Conservation (phyloP, 2,888 invertebrate species). For the Platycnemis pennipes region DNA sequence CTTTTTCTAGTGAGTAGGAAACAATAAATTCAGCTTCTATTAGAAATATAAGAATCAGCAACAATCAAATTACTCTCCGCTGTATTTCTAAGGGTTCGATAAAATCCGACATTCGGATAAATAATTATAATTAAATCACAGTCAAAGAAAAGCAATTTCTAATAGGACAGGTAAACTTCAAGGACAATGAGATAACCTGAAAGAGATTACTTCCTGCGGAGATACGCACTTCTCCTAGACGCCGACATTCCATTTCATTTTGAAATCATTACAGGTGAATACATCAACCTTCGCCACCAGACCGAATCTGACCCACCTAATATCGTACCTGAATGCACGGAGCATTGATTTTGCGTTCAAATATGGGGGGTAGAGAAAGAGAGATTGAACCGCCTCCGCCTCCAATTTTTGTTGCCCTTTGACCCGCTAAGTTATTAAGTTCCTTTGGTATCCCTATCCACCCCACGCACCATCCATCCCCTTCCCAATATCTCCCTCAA, state of each 20-base stretch:
- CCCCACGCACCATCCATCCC: background rate
- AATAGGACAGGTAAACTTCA: no score
- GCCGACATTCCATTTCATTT: background rate
- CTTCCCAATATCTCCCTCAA: slow-evolving; percentile 1
- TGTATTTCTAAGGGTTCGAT: no score
- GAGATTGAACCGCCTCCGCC: background rate
- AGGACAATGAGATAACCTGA: no score
- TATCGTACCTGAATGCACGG: background rate
- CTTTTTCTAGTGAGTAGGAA: no score
- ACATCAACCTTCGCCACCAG: background rate
- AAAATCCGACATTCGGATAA: no score
- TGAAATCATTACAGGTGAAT: background rate
- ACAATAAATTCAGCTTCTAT: no score
- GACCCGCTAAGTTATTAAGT: slow-evolving; percentile 27
- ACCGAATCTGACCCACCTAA: background rate
- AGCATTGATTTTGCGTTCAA: background rate
- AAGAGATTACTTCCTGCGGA: no score
- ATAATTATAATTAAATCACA: no score
- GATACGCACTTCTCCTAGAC: background rate
- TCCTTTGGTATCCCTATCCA: background rate
- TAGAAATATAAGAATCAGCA: no score
- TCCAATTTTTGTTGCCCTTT: background rate
- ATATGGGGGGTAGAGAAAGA: background rate
- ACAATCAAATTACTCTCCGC: no score
- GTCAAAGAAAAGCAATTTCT: no score